A percentile compares a stretch with the other conserved stretches of the same genome.
Conservation (phyloP, 2,113 vertebrate species). For the Ardeotis arabs region DNA sequence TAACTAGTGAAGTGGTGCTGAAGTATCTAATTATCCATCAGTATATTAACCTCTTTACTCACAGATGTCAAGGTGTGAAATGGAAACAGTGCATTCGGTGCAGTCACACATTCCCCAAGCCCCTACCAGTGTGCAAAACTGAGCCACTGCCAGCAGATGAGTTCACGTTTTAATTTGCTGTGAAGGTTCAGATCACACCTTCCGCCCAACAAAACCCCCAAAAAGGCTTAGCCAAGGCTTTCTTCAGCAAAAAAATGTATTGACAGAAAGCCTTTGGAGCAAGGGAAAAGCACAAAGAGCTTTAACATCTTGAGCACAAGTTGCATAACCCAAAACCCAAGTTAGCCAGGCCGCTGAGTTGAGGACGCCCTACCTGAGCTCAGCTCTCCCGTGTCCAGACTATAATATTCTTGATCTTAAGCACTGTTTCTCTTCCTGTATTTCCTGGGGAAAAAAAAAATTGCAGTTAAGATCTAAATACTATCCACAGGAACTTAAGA, state of each 20-base stretch:
- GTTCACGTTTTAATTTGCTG: not conserved
- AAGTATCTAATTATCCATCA: not conserved
- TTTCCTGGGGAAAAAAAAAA: not conserved
- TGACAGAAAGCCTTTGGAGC: not conserved
- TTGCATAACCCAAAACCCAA: not conserved
- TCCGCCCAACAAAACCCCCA: not conserved
- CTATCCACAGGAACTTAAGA: not conserved
- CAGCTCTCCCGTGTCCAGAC: not conserved
- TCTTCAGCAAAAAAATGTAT: not conserved
- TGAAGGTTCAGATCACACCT: not conserved
- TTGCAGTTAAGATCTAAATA: not conserved
- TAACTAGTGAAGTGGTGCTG: not conserved
- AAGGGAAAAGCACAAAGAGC: not conserved
- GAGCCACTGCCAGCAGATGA: not conserved
- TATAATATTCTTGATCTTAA: not conserved
- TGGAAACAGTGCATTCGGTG: not conserved
- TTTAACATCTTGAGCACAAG: not conserved
- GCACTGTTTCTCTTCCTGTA: not conserved
- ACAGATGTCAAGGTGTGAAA: not conserved
- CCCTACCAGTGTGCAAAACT: not conserved
- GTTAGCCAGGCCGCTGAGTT: not conserved
- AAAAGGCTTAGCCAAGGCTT: not conserved
- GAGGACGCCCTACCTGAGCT: not conserved
- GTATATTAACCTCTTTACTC: not conserved
- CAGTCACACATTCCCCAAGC: not conserved